phyloP scores from a whole-genome alignment of 2,113 vertebrate genomes.

The Protobothrops flavoviridis region DNA sequence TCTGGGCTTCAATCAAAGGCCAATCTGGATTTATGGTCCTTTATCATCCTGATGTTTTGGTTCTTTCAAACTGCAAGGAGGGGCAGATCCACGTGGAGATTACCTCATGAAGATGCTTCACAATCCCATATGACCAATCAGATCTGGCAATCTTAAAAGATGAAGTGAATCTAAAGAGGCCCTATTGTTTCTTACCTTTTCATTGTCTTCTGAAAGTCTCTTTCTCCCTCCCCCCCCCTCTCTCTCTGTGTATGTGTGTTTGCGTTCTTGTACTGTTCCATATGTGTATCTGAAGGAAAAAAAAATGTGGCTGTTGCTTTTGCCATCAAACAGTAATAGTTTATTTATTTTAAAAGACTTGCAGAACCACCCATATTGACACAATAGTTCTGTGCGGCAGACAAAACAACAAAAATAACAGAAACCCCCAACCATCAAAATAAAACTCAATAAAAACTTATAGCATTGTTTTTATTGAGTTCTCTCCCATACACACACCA shows the following conservation, averaged over 20 bases:
- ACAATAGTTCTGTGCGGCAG: not conserved
- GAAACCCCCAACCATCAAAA: not conserved
- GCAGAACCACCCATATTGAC: not conserved
- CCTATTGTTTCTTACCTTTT: not conserved
- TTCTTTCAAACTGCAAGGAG: not conserved
- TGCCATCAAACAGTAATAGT: not conserved
- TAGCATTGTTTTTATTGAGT: not conserved
- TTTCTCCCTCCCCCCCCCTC: no score
- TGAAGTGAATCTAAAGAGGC: not conserved
- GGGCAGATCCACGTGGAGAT: not conserved
- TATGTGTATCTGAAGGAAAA: not conserved
- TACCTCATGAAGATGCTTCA: not conserved
- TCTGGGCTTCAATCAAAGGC: not conserved
- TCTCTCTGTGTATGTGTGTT: no score
- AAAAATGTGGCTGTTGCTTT: not conserved
- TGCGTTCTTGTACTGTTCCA: no score
- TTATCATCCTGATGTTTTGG: no score
- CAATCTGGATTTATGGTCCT: not conserved
- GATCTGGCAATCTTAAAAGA: not conserved
- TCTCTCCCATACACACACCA: not conserved
- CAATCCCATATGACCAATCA: not conserved
- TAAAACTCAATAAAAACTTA: not conserved
- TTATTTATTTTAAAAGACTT: not conserved
- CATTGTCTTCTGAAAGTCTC: not conserved
- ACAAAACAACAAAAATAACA: not conserved